Conservation (phyloP, 2,113 vertebrate species). For the Epinephelus fuscoguttatus region DNA sequence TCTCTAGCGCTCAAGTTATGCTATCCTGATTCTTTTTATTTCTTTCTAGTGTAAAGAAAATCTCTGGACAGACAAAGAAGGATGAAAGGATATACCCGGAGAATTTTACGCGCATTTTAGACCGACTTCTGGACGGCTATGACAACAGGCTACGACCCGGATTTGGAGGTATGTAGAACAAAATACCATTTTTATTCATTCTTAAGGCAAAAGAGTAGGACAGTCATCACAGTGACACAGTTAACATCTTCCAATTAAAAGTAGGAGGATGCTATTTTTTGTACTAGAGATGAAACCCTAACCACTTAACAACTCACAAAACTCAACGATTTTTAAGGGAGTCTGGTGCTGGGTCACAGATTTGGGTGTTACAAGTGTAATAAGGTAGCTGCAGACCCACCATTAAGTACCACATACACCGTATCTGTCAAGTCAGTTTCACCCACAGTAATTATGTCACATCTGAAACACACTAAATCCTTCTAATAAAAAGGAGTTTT, state of each 20-base stretch:
- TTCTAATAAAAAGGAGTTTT: neutral
- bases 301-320: too few relatives aligned
- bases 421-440: neutral
- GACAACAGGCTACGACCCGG: slow-evolving; percentile 98
- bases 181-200: neutral
- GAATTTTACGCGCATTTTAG: slow-evolving; percentile 98
- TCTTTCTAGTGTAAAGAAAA: slow-evolving; percentile 86
- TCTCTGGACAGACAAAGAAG: slow-evolving; percentile 88
- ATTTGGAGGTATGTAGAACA: slow-evolving; percentile 90
- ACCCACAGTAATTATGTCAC: neutral
- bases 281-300: neutral
- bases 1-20: slow-evolving; percentile 9
- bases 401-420: neutral
- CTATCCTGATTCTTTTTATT: slow-evolving; percentile 4
- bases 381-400: neutral
- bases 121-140: slow-evolving; percentile 97
- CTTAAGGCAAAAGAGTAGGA: neutral
- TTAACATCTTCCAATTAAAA: neutral
- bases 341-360: too few relatives aligned
- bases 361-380: too few relatives aligned
- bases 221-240: neutral
- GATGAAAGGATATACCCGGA: slow-evolving; percentile 94
- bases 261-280: neutral
- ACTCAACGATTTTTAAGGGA: too few relatives aligned
- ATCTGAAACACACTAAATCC: neutral